Conservation (phyloP, 2,113 vertebrate genomes). For the Trachemys scripta region DNA sequence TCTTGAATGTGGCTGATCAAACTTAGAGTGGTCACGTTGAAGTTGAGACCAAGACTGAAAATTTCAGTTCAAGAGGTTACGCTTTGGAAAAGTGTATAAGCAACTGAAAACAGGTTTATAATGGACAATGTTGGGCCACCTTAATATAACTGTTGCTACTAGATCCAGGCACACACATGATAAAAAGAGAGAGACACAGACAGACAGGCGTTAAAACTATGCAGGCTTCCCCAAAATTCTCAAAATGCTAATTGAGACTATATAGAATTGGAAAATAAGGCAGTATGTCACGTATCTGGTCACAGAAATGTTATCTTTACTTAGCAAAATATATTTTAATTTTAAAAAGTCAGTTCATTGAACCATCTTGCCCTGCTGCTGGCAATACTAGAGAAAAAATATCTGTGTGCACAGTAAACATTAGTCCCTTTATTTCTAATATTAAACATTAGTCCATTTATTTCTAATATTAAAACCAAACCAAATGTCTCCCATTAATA, state of each 20-base stretch:
- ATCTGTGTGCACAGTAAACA: background rate
- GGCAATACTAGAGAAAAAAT: slow-evolving; percentile 30
- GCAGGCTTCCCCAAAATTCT: background rate
- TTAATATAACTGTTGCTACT: background rate
- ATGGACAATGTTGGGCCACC: background rate
- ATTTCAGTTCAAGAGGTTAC: background rate
- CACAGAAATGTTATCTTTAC: slow-evolving; percentile 6
- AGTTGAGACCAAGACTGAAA: background rate
- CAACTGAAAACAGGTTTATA: background rate
- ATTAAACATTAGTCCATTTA: background rate
- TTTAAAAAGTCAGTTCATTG: slow-evolving; percentile 57
- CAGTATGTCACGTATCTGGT: background rate
- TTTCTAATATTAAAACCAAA: slow-evolving; percentile 50
- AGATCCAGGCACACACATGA: background rate
- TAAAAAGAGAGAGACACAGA: background rate
- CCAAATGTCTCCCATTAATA: slow-evolving; percentile 18
- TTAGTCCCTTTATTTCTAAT: background rate
- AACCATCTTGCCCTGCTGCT: slow-evolving; percentile 14
- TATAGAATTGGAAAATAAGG: background rate
- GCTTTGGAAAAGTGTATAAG: background rate
- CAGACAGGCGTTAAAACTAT: background rate
- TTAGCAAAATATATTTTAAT: slow-evolving; percentile 42
- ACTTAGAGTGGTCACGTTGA: background rate
- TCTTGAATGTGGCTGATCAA: background rate
- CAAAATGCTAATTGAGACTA: background rate